A percentile compares a stretch with the other conserved stretches of the same genome.
These are phyloP conservation scores for Xanthia togata DNA, from an alignment of 2,888 invertebrate genomes.

Conservation along the genomic window DNA sequence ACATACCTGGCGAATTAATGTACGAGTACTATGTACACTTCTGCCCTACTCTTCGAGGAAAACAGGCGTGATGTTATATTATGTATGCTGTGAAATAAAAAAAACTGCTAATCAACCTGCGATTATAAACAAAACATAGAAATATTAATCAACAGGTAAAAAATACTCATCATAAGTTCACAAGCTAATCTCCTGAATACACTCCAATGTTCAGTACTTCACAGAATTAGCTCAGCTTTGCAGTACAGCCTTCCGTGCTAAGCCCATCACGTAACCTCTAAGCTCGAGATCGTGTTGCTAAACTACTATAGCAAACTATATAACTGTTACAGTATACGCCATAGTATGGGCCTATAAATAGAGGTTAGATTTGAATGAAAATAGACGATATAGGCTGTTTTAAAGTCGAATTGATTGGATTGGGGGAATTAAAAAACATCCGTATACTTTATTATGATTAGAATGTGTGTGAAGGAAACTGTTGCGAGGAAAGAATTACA, in stretches of 20 bases:
- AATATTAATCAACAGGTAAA: neutral
- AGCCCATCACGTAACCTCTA: slow-evolving; percentile 58
- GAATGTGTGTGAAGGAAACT: neutral
- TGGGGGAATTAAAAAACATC: neutral
- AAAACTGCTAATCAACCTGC: no score
- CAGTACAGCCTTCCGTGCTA: slow-evolving; percentile 41
- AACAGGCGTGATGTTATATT: no score
- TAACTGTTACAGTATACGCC: neutral
- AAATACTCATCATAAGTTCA: slow-evolving; percentile 13
- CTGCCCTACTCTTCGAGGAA: no score
- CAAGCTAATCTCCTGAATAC: slow-evolving; percentile 45
- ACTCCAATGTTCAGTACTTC: slow-evolving; percentile 35
- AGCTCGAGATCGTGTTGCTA: slow-evolving; percentile 38
- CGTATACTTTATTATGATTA: no score
- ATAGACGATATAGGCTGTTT: neutral
- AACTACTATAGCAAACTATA: slow-evolving; percentile 23
- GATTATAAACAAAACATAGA: neutral
- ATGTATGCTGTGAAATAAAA: no score
- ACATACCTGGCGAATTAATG: no score
- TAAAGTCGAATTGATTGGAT: neutral
- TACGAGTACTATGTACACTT: no score
- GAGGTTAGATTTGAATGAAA: slow-evolving; percentile 10
- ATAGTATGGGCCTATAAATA: neutral
- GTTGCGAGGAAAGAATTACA: neutral
- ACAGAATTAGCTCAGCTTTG: slow-evolving; percentile 53